Evolutionary conservation across 2,113 vertebrate species (phyloP), one percentile per base, ranked within the genome.

Genomic region (Uria aalge): DNA sequence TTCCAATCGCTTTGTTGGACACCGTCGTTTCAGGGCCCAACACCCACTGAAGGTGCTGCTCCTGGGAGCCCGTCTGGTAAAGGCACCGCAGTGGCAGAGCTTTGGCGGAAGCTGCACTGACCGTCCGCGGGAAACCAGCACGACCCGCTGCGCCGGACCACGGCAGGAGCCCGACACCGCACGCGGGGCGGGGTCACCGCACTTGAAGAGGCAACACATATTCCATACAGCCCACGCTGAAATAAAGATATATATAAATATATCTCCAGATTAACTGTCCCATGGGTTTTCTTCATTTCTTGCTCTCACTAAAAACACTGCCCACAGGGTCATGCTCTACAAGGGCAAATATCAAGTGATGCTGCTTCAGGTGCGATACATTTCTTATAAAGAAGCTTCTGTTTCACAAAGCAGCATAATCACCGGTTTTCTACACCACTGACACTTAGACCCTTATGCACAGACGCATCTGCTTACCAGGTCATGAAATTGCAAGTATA

Each of bases 401-500:
- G 11, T 95, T 96, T 89, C 95, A 87, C 63, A 90, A 90, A 89
- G 41, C 56, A 84, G 86, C 60, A 69, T 52, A 56, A 96, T 92
- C 93, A 87, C 80, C 81, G 3, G 19, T 75, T 97, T 97, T 91
- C 90, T 93, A 93, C 92, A 60, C 67, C 2, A 4, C 78, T 94
- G 95, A 71, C 86, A 88, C 80, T 88, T 43, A 86, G 86, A 94
- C 78, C 85, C 71, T 56, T 71, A 57, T 77, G 88, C 81, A 96
- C 94, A 95, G 90, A 96, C 53, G 78, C 86, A 85, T 95, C 83
- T 78, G 94, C 82, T 96, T 96, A 93, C 88, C 85, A 79, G 95
- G 75, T 96, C 95, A 96, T 94, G 95, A 97, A 97, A 97, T 91
- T 94, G 90, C 92, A 87, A 91, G 66, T 80, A 88, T 83, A 91